Conservation (phyloP, 2,888 invertebrate species). For the Eupithecia subfuscata region DNA sequence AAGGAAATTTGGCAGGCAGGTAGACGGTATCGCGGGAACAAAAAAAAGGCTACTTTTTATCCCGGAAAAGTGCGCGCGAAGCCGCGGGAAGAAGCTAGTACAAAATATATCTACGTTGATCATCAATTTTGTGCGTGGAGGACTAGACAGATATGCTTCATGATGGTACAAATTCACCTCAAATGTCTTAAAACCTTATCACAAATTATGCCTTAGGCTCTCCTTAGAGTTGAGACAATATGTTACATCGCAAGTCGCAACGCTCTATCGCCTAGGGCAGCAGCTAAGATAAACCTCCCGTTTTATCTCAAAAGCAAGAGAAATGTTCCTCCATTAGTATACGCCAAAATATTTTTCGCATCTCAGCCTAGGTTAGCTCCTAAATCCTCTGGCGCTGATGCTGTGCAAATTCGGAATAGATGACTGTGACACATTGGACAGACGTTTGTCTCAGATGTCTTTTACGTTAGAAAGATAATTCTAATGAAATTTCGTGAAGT, state of each 20-base stretch:
- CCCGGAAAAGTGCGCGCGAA: too few relatives aligned
- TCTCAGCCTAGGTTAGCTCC: constrained; percentile 32
- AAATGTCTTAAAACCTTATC: not conserved
- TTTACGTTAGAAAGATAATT: constrained; percentile 6
- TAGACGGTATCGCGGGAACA: too few relatives aligned
- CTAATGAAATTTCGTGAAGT: not conserved
- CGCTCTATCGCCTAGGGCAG: constrained; percentile 18
- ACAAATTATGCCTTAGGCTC: not conserved
- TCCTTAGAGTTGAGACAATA: not conserved
- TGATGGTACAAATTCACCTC: not conserved
- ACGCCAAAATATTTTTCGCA: constrained; percentile 43
- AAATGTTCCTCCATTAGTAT: constrained; percentile 44
- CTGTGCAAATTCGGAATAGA: constrained; percentile 30
- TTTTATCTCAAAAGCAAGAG: constrained; percentile 45
- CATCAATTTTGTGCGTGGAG: not conserved
- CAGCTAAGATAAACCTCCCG: constrained; percentile 37
- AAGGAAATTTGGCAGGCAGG: too few relatives aligned
- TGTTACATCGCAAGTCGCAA: not conserved
- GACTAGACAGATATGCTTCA: not conserved
- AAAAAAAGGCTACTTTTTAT: too few relatives aligned
- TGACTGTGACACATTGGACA: constrained; percentile 23
- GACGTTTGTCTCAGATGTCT: constrained; percentile 14
- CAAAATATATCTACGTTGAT: not conserved
- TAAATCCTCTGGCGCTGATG: constrained; percentile 32
- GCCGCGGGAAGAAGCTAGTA: too few relatives aligned